Evolutionary conservation across 2,888 invertebrate genomes (phyloP), one percentile per base, ranked within the genome.

Genomic region (Formica aserva): DNA sequence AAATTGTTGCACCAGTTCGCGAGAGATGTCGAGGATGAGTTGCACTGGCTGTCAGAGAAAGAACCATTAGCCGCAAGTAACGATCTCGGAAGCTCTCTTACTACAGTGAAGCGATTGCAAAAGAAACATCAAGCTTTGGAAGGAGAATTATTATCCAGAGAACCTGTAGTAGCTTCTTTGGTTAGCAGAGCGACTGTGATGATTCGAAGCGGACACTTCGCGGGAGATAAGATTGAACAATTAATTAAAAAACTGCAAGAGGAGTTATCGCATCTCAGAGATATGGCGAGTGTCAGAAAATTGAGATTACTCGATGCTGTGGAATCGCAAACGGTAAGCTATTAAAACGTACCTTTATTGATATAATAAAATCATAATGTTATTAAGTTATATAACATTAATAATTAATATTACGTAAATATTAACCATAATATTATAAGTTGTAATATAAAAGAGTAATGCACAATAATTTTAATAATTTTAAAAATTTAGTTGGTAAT

Each of bases 111-210:
- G 93, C 97, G 97, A 82, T 95, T 99, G 65, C 97, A 98, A 92
- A 99, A 99, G 96, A 99, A 99, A 94, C 99, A 99, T 93, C 97
- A 98, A 93, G 97, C 97, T 0, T 94, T 99, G 52, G 99, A 99
- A 94, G 97, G 98, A 0, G 99, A 99, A 94, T 95, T 99, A 11
- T 95, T 97, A 13, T 97, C 98, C 0, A 97, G 98, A 92, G 98
- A 99, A 94, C 97, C 98, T 0, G 96, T 98, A 0, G 97, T 99
- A 6, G 96, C 97, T 8, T 96, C 97, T 0, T 95, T 99, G 1
- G 95, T 97, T 0, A 96, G 96, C 18, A 96, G 98, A 84, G 98
- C 98, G 0, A 95, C 96, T 8, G 96, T 97, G 89, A 97, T 99
- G 96, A 96, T 97, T 4, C 96, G 97, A 3, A 97, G 97, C 89